phyloP scores from a whole-genome alignment of 2,888 invertebrate genomes.

The Agrochola litura region DNA sequence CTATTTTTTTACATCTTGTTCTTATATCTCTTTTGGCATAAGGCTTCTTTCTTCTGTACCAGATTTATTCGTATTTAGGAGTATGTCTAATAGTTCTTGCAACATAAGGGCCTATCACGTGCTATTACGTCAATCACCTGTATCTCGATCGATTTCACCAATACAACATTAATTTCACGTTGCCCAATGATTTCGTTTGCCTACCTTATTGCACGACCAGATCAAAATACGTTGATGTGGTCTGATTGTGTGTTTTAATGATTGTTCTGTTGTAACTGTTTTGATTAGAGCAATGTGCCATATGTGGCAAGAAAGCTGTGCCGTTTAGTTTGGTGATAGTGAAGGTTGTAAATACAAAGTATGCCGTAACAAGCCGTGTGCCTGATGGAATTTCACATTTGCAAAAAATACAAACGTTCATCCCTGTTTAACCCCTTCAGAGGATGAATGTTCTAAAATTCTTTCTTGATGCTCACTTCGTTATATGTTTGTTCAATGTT shows the following conservation, averaged over 20 bases:
- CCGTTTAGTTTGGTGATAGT: constrained; percentile 14
- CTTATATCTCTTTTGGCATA: neutral
- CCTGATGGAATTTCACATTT: neutral
- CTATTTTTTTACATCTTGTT: too few relatives aligned
- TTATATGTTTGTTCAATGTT: neutral
- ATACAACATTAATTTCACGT: constrained; percentile 26
- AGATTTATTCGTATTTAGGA: neutral
- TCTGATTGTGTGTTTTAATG: constrained; percentile 41
- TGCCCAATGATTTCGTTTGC: constrained; percentile 37
- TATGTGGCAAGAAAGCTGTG: constrained; percentile 19
- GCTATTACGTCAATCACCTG: constrained; percentile 14
- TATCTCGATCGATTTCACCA: constrained; percentile 33
- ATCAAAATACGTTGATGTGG: constrained; percentile 27
- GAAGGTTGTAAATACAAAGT: constrained; percentile 4
- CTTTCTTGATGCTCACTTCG: neutral
- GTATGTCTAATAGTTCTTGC: neutral
- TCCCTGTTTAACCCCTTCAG: neutral
- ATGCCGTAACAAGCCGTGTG: neutral
- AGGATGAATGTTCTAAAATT: neutral
- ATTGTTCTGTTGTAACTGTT: constrained; percentile 45
- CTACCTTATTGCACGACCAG: constrained; percentile 18
- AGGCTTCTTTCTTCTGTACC: neutral
- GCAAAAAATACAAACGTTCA: neutral
- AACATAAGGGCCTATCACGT: constrained; percentile 10
- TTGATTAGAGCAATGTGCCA: constrained; percentile 12